Percentiles rank a stretch among this genome's conserved stretches.
These are phyloP conservation scores for Trichonephila inaurata DNA, from an alignment of 1,140 invertebrate species.

Conservation along the genomic window DNA sequence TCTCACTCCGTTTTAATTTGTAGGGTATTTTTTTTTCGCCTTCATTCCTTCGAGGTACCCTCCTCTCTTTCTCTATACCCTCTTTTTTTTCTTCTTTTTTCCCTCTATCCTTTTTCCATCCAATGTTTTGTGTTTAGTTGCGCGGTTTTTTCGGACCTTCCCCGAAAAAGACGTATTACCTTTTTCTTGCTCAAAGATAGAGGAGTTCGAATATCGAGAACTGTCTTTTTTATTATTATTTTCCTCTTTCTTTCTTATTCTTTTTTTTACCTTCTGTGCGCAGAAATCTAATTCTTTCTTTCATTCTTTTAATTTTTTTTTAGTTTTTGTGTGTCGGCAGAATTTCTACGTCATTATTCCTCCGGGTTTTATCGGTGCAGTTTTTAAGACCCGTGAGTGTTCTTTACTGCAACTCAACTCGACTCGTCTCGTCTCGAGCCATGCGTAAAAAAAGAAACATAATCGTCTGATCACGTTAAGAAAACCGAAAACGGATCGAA, in stretches of 20 bases:
- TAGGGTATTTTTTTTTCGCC: conserved; percentile 48
- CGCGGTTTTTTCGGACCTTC: conserved; percentile 65
- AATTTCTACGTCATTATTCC: conserved; percentile 59
- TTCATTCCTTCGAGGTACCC: conserved; percentile 50
- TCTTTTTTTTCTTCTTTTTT: background rate
- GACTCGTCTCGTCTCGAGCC: background rate
- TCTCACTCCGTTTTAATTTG: conserved; percentile 67
- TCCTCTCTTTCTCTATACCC: background rate
- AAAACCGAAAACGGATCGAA: conserved; percentile 18
- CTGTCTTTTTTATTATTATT: conserved; percentile 36
- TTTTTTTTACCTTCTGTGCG: conserved; percentile 38
- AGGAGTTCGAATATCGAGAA: conserved; percentile 79
- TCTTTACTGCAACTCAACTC: conserved; percentile 44
- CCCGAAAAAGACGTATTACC: conserved; percentile 68
- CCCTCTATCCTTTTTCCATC: background rate
- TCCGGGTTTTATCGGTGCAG: conserved; percentile 35
- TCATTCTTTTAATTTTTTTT: conserved; percentile 33
- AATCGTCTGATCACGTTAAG: conserved; percentile 6
- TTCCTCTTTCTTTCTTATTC: conserved; percentile 2
- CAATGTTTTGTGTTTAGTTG: conserved; percentile 70
- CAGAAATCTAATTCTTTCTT: conserved; percentile 19
- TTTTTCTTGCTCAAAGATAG: conserved; percentile 55
- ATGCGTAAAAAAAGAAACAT: conserved; percentile 18
- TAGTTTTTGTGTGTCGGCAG: conserved; percentile 41
- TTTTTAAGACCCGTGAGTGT: conserved; percentile 11